A percentile compares a stretch with the other conserved stretches of the same genome.
phyloP scores from a whole-genome alignment of 2,888 invertebrate species.

The Eupsilia transversa region DNA sequence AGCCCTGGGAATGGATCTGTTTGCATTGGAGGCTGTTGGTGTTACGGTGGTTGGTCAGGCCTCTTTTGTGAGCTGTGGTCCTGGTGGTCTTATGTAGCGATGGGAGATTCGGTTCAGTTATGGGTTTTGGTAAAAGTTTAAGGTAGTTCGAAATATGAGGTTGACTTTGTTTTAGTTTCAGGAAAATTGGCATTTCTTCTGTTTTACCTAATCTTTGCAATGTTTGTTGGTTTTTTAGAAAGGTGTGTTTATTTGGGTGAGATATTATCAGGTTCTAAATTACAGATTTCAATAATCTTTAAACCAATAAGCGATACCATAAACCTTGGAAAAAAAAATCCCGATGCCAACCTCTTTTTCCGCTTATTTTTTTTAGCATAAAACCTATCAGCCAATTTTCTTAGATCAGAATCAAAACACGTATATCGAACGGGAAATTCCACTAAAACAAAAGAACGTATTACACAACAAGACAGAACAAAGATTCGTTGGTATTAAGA shows the following conservation, averaged over 20 bases:
- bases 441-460: conserved; percentile 77
- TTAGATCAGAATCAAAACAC: conserved; percentile 69
- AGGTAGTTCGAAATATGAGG: neutral
- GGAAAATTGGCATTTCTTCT: neutral
- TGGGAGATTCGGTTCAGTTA: neutral
- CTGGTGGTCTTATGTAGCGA: neutral
- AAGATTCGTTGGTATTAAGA: conserved; percentile 75
- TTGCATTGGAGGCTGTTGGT: conserved; percentile 26
- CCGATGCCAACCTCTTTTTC: neutral
- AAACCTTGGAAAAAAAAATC: conserved; percentile 4
- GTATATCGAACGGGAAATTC: conserved; percentile 69
- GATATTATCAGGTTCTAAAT: too few species aligned
- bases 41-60: neutral
- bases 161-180: neutral
- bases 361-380: conserved; percentile 32
- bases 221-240: neutral
- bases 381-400: conserved; percentile 64
- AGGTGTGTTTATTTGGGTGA: neutral
- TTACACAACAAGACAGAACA: conserved; percentile 77
- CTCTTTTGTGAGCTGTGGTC: neutral
- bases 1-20: conserved; percentile 68
- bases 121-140: neutral
- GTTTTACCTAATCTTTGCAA: neutral
- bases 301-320: neutral
- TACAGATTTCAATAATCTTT: neutral